Evolutionary conservation across 2,888 invertebrate genomes (phyloP).

Genomic region (Pocota personata): DNA sequence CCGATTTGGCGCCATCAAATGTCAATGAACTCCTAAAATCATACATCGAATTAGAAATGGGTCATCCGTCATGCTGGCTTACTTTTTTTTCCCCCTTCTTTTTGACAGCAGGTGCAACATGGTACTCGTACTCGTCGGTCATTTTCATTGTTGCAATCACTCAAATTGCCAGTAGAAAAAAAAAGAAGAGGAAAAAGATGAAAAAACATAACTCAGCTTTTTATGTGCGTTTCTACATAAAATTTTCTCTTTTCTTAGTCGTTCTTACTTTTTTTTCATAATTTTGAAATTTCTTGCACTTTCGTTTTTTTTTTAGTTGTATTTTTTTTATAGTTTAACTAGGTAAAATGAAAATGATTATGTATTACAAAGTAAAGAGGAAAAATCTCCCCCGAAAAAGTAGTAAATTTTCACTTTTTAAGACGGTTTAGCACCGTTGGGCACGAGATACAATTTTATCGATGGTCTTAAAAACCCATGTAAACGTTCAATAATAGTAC

Average conservation of each 20-base stretch:
- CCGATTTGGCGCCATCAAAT: conserved; percentile 46
- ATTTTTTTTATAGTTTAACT: conserved; percentile 2
- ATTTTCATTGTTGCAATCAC: conserved; percentile 32
- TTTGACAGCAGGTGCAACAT: conserved; percentile 39
- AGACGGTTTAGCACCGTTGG: not conserved
- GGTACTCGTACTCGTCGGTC: not conserved
- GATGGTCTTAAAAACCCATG: not conserved
- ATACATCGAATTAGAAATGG: conserved; percentile 14
- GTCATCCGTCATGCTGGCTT: conserved; percentile 43
- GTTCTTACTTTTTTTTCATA: conserved; percentile 22
- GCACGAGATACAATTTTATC: not conserved
- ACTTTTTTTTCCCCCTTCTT: not conserved
- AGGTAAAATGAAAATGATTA: not conserved
- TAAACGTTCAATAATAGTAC: not conserved
- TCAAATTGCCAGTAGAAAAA: not conserved
- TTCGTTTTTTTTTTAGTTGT: conserved; percentile 12
- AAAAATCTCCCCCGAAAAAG: not conserved
- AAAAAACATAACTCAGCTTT: not conserved
- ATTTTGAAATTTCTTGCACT: conserved; percentile 41
- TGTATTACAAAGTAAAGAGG: not conserved
- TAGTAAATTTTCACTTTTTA: conserved; percentile 43
- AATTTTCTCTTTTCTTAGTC: not conserved
- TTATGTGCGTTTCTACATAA: not conserved
- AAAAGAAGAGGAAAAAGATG: not conserved
- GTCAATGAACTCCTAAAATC: conserved; percentile 16